These are phyloP conservation scores for Garrulus glandarius DNA, from an alignment of 2,797 vertebrate species.

Conservation along the genomic window DNA sequence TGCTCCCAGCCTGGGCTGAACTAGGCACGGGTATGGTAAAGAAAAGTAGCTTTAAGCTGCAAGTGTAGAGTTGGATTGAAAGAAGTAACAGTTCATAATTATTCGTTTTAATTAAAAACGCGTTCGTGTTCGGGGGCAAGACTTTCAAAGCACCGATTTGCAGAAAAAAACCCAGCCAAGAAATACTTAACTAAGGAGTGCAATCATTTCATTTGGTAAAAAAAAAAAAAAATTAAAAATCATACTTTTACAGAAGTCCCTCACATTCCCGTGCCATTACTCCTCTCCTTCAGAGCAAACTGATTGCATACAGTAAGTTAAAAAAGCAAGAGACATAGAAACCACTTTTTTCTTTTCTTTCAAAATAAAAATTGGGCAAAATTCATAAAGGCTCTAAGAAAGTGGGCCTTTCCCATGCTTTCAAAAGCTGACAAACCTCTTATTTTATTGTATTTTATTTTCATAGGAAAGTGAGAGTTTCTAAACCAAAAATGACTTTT, in stretches of 20 bases:
- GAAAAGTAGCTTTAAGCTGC: neutral
- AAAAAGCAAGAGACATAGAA: neutral
- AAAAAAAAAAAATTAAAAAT: neutral
- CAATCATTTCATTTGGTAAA: neutral
- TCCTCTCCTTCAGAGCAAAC: neutral
- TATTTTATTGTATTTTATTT: neutral
- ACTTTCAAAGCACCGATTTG: neutral
- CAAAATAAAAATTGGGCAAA: neutral
- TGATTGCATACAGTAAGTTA: neutral
- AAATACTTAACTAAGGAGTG: neutral
- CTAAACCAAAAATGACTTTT: neutral
- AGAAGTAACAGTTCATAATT: neutral
- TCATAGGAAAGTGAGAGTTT: neutral
- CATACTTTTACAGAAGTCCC: neutral
- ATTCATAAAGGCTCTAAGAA: neutral
- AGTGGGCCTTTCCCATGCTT: neutral
- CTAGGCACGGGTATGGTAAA: fast-evolving
- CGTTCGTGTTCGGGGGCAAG: neutral
- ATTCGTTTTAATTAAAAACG: fast-evolving
- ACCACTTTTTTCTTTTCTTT: neutral
- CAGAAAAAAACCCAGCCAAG: neutral
- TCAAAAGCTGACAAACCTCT: neutral
- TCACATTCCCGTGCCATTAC: neutral
- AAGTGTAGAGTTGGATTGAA: neutral
- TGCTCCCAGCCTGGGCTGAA: neutral